Evolutionary conservation across 2,888 invertebrate species (phyloP).

Genomic region (Stenurella melanura): DNA sequence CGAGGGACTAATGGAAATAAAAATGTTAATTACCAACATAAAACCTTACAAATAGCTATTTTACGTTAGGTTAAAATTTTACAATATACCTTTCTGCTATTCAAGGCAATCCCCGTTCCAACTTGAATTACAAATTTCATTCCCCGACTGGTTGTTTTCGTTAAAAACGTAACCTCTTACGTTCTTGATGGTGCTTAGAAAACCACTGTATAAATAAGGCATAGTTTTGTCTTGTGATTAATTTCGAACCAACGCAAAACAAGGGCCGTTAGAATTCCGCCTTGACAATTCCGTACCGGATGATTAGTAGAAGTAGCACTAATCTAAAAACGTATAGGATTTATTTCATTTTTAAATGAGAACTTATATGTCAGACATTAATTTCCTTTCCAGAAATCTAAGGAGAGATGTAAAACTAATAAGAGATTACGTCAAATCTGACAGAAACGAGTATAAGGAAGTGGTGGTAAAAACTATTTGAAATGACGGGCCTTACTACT

Average conservation of each 20-base stretch:
- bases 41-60: no score
- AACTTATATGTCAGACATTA: background rate
- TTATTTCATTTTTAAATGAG: background rate
- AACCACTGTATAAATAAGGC: conserved; percentile 13
- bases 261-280: background rate
- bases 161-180: background rate
- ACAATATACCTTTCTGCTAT: background rate
- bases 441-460: no score
- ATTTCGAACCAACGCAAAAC: background rate
- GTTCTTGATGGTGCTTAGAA: background rate
- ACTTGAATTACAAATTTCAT: background rate
- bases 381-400: background rate
- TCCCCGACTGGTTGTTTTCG: background rate
- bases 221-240: conserved; percentile 4
- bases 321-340: background rate
- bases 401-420: no score
- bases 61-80: no score
- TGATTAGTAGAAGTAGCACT: background rate
- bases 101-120: background rate
- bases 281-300: background rate
- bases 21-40: no score
- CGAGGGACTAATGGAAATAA: no score
- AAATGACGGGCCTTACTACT: no score
- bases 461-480: no score
- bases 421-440: no score